Evolutionary conservation across 2,888 invertebrate species (phyloP).

Genomic region (Thymelicus sylvestris): DNA sequence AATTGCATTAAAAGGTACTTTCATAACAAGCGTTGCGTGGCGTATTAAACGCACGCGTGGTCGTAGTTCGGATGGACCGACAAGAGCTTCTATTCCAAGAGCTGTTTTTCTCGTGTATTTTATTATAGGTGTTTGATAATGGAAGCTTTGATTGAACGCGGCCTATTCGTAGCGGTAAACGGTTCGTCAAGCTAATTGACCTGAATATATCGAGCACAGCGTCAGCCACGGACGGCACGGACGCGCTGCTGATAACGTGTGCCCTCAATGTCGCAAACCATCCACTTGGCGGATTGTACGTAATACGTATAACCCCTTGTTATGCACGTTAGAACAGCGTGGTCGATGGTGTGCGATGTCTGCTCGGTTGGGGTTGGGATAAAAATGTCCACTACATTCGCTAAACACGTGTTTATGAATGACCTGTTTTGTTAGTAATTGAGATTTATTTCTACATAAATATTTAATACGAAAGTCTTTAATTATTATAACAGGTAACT

Average conservation of each 20-base stretch:
- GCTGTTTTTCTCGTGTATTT: conserved; percentile 10
- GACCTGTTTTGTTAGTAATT: too few species aligned
- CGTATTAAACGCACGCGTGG: background rate
- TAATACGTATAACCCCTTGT: background rate
- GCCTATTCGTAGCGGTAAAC: conserved; percentile 37
- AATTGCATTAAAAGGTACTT: too few species aligned
- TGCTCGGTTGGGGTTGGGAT: too few species aligned
- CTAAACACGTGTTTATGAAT: too few species aligned
- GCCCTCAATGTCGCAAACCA: conserved; percentile 25
- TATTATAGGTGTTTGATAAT: conserved; percentile 33
- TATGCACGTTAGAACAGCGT: background rate
- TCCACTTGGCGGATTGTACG: background rate
- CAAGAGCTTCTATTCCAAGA: background rate
- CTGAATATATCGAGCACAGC: conserved; percentile 27
- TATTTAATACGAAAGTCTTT: too few species aligned
- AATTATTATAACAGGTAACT: too few species aligned
- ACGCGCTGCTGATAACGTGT: conserved; percentile 29
- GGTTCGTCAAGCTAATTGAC: conserved; percentile 35
- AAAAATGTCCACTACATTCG: too few species aligned
- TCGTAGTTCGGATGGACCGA: background rate
- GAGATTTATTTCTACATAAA: too few species aligned
- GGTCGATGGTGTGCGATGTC: background rate
- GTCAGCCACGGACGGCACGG: conserved; percentile 7
- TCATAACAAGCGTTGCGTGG: background rate
- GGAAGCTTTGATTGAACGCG: conserved; percentile 33